Evolutionary conservation across 2,888 invertebrate genomes (phyloP), one percentile per base, ranked within the genome.

Genomic region (Spilarctia lutea): DNA sequence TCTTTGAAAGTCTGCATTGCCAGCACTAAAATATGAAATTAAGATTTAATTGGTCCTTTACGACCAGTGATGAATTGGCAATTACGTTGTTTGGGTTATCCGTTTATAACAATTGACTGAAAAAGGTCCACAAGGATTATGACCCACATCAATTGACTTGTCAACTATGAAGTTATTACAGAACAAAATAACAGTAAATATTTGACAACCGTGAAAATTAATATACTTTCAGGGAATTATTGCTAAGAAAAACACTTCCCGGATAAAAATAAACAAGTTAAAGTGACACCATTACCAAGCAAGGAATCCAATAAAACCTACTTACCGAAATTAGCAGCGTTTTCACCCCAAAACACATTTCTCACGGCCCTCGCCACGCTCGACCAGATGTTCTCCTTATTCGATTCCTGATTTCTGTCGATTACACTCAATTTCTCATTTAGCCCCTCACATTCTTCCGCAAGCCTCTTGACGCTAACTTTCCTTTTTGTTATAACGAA

Each of bases 351-450:
- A 84, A 96, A 92, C n/a, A 92, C 94, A 85, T 90, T 95, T 88
- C 89, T 94, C 72, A 96, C 94, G 10, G 93, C 95, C 77, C 88
- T 92, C 11, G 94, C 92, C 18, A 96, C 94, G 73, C 92, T 92
- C 27, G 94, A 91, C 96, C 95, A 96, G 79, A 95, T 92, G 83
- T 94, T 95, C 80, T 94, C 94, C 83, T 93, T 94, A 83, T 91
- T 90, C 30, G 86, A 77, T 66, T 88, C 88, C 35, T 84, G 82
- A 76, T 86, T 87, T 60, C 82, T 87, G 48, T 90, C 88, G 30
- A 87, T 83, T 81, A 88, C 90, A 69, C 82, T 86, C 35, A 84
- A 80, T 77, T 88, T 89, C 69, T 91, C 91, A 75, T 87, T 85
- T n/a, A 79, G 68, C 69, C 75, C 84, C 60, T 84, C 85, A 42